A percentile compares a stretch with the other conserved stretches of the same genome.
phyloP scores from a whole-genome alignment of 2,888 invertebrate genomes.

The Horisme vitalbata region DNA sequence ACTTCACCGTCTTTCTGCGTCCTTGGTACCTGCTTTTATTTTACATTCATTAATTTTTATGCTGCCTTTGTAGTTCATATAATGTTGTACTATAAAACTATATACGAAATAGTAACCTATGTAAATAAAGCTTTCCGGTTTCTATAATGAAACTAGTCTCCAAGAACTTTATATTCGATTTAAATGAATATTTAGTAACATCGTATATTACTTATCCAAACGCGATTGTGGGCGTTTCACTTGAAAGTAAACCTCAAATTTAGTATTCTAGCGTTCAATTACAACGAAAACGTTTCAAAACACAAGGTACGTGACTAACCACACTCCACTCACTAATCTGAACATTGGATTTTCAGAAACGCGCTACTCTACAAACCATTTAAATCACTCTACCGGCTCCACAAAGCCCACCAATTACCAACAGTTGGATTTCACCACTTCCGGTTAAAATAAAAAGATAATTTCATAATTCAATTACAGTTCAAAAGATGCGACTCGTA shows the following conservation, averaged over 20 bases:
- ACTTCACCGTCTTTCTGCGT: constrained; percentile 37
- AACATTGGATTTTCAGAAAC: constrained; percentile 58
- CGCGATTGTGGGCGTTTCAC: background rate
- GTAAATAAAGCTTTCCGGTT: too few species aligned
- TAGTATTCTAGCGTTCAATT: constrained; percentile 27
- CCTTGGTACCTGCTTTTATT: constrained; percentile 31
- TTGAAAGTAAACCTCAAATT: constrained; percentile 8
- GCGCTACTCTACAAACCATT: constrained; percentile 48
- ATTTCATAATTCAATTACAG: constrained; percentile 55
- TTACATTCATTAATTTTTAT: constrained; percentile 24
- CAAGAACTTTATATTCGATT: too few species aligned
- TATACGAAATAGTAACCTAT: too few species aligned
- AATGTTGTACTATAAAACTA: too few species aligned
- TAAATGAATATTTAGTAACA: too few species aligned
- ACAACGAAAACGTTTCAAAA: constrained; percentile 43
- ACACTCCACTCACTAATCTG: constrained; percentile 59
- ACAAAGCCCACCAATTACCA: constrained; percentile 43
- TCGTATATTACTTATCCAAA: background rate
- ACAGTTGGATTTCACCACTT: constrained; percentile 41
- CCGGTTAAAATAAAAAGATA: constrained; percentile 42
- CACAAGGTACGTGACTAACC: constrained; percentile 61
- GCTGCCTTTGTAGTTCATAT: too few species aligned
- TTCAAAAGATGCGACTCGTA: constrained; percentile 48
- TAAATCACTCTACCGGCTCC: constrained; percentile 45
- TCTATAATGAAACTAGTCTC: too few species aligned